phyloP scores from a whole-genome alignment of 1,140 invertebrate species.

The Bombus turneri region DNA sequence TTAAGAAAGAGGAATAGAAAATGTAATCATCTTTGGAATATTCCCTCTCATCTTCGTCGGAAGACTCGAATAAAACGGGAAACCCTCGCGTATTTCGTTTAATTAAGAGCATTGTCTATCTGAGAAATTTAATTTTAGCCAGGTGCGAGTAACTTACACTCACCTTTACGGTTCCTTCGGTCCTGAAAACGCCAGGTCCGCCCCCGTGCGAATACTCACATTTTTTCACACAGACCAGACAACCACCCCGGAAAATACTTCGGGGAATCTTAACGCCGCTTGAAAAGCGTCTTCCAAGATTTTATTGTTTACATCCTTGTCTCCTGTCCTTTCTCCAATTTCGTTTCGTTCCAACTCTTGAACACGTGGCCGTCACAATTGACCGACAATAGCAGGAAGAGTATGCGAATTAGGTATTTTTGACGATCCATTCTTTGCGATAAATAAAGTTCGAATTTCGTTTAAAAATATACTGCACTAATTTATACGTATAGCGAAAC shows the following conservation, averaged over 20 bases:
- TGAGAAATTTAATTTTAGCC: conserved; percentile 56
- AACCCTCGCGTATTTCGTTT: conserved; percentile 43
- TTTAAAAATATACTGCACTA: not conserved
- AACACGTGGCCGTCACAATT: not conserved
- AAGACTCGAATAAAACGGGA: not conserved
- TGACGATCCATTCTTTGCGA: not conserved
- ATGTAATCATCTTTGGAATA: not conserved
- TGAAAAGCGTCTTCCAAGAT: not conserved
- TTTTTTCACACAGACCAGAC: not conserved
- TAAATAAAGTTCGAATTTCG: not conserved
- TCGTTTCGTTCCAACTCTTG: not conserved
- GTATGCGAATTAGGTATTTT: not conserved
- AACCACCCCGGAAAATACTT: not conserved
- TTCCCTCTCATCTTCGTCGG: not conserved
- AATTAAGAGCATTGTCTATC: conserved; percentile 51
- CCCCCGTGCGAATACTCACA: not conserved
- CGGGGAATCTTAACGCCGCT: not conserved
- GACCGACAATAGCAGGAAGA: not conserved
- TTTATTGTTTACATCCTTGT: not conserved
- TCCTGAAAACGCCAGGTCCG: not conserved
- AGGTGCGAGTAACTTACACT: not conserved
- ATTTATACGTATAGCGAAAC: not conserved
- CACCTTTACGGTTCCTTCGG: not conserved
- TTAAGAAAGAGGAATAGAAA: not conserved
- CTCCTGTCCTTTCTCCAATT: not conserved